phyloP scores from a whole-genome alignment of 2,113 vertebrate genomes.

The Poeciliopsis retropinna region DNA sequence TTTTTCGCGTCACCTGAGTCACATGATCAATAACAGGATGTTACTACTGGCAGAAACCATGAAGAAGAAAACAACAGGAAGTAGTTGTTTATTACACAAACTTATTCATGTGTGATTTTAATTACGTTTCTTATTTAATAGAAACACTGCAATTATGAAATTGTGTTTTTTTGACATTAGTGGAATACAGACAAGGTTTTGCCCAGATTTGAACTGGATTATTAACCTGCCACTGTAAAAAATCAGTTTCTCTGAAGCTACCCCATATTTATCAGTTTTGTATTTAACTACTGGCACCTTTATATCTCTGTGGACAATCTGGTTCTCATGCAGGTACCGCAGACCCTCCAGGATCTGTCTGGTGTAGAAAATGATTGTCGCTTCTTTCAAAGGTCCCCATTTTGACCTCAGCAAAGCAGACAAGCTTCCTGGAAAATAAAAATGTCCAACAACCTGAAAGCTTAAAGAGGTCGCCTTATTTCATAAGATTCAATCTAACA shows the following conservation, averaged over 20 bases:
- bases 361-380: constrained; percentile 98
- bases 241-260: neutral
- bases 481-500: constrained; percentile 22
- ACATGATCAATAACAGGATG: no score
- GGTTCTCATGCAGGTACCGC: constrained; percentile 97
- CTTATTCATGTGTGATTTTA: no score
- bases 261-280: neutral
- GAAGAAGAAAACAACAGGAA: no score
- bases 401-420: constrained; percentile 95
- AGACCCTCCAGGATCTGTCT: constrained; percentile 98
- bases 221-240: neutral
- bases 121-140: no score
- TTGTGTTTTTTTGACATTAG: no score
- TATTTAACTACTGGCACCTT: constrained; percentile 81
- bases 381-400: constrained; percentile 97
- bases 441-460: constrained; percentile 51
- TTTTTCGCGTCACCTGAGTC: no score
- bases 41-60: no score
- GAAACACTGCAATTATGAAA: no score
- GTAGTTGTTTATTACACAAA: no score
- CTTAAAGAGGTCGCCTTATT: constrained; percentile 43
- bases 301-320: constrained; percentile 98
- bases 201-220: neutral
- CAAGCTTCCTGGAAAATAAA: constrained; percentile 87
- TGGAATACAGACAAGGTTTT: no score